phyloP scores from a whole-genome alignment of 1,140 invertebrate genomes.

The Eulimnadia texana region DNA sequence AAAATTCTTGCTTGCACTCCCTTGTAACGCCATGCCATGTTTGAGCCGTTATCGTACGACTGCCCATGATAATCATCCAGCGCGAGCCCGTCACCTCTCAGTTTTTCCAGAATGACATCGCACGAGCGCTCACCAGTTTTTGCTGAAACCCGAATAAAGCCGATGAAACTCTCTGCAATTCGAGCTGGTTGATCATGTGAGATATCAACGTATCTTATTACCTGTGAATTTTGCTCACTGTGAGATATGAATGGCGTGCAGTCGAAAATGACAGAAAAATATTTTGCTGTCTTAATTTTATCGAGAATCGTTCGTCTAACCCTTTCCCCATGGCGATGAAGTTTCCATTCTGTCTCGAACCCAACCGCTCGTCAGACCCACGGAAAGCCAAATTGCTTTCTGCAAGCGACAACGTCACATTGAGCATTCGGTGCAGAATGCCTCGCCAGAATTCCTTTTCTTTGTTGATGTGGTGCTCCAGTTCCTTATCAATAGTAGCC shows the following conservation, averaged over 20 bases:
- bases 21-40: slow-evolving; percentile 25
- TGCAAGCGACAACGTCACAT: background rate
- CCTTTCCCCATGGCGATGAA: too few species aligned
- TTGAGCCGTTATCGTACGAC: slow-evolving; percentile 27
- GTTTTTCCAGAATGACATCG: slow-evolving; percentile 17
- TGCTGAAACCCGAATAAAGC: slow-evolving; percentile 18
- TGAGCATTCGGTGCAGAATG: background rate
- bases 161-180: slow-evolving; percentile 18
- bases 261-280: slow-evolving; percentile 18
- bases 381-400: background rate
- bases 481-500: background rate
- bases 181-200: slow-evolving; percentile 12
- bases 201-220: slow-evolving; percentile 6
- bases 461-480: background rate
- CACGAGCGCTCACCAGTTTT: slow-evolving; percentile 16
- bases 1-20: slow-evolving; percentile 21
- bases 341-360: too few species aligned
- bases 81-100: slow-evolving; percentile 17
- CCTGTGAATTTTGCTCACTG: slow-evolving; percentile 16
- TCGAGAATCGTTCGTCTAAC: slow-evolving; percentile 13
- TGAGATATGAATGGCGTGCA: slow-evolving; percentile 18
- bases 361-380: background rate
- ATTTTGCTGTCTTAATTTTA: slow-evolving; percentile 11
- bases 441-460: background rate
- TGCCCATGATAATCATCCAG: slow-evolving; percentile 25